phyloP scores from a whole-genome alignment of 2,888 invertebrate genomes.

The Polymixis lichenea region DNA sequence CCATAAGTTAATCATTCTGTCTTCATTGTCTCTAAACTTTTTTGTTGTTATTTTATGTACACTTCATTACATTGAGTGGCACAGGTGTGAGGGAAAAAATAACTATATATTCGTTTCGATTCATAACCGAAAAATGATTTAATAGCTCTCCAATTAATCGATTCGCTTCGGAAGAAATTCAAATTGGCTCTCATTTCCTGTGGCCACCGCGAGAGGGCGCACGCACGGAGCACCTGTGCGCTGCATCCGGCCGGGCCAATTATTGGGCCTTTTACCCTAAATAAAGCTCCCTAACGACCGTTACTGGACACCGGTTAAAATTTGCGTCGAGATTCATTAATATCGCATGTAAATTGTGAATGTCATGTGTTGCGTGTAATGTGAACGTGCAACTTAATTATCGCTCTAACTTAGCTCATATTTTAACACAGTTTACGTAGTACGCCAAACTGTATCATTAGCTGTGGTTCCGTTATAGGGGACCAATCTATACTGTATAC shows the following conservation, averaged over 20 bases:
- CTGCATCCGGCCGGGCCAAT: slow-evolving; percentile 86
- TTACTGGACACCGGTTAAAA: slow-evolving; percentile 79
- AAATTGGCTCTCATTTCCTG: slow-evolving; percentile 87
- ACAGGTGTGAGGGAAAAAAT: slow-evolving; percentile 62
- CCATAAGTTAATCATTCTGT: slow-evolving; percentile 53
- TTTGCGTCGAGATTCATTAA: slow-evolving; percentile 77
- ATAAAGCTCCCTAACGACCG: slow-evolving; percentile 82
- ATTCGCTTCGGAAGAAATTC: slow-evolving; percentile 85
- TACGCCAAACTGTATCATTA: not conserved
- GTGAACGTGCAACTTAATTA: slow-evolving; percentile 61
- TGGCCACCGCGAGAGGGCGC: slow-evolving; percentile 81
- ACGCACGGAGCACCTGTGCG: slow-evolving; percentile 85
- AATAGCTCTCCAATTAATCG: slow-evolving; percentile 82
- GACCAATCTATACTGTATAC: no score
- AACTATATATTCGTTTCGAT: slow-evolving; percentile 55
- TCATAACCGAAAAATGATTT: slow-evolving; percentile 69
- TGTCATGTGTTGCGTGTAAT: slow-evolving; percentile 62
- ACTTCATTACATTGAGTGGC: slow-evolving; percentile 42
- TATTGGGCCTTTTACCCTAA: slow-evolving; percentile 84
- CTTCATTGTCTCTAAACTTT: slow-evolving; percentile 56
- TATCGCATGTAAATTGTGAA: slow-evolving; percentile 67
- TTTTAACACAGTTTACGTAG: slow-evolving; percentile 31
- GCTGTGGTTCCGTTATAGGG: not conserved
- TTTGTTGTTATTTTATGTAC: slow-evolving; percentile 26
- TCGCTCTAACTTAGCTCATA: slow-evolving; percentile 51